A percentile compares a stretch with the other conserved stretches of the same genome.
Evolutionary conservation across 2,888 invertebrate genomes (phyloP).

Genomic region (Hirtodrosophila alboralis): DNA sequence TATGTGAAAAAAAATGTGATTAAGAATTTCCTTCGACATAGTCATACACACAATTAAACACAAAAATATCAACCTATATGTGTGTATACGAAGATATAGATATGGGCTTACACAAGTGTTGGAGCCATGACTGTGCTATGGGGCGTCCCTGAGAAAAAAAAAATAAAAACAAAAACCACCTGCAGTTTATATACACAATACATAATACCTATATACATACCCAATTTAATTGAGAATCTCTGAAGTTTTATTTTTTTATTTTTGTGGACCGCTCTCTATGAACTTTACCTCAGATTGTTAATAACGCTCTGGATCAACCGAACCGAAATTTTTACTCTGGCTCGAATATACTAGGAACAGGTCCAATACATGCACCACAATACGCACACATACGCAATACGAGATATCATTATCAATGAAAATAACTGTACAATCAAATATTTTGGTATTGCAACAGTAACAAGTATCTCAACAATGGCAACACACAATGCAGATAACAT

Average conservation of each 20-base stretch:
- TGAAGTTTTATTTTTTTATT: not conserved
- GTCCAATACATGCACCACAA: slow-evolving; percentile 13
- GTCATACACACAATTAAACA: slow-evolving; percentile 14
- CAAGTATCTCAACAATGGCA: slow-evolving; percentile 39
- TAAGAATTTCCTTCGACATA: slow-evolving; percentile 51
- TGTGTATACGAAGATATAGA: slow-evolving; percentile 21
- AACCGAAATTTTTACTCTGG: not conserved
- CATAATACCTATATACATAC: not conserved
- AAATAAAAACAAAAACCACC: slow-evolving; percentile 15
- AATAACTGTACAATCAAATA: slow-evolving; percentile 60
- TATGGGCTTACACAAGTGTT: slow-evolving; percentile 25
- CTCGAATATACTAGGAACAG: slow-evolving; percentile 2
- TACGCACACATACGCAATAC: slow-evolving; percentile 5
- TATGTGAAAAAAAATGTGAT: slow-evolving; percentile 49
- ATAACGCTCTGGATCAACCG: slow-evolving; percentile 4
- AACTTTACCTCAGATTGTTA: slow-evolving; percentile 11
- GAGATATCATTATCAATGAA: slow-evolving; percentile 72
- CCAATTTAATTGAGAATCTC: not conserved
- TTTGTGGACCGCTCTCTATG: not conserved
- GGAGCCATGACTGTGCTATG: slow-evolving; percentile 1
- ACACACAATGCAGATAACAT: slow-evolving; percentile 36
- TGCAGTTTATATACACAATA: slow-evolving; percentile 4
- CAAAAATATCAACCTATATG: slow-evolving; percentile 1
- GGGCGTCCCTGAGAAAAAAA: slow-evolving; percentile 35
- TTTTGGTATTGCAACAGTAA: slow-evolving; percentile 54